Base-by-base conservation (phyloP, 2,888 invertebrate genomes). In the Diarsia rubi region DNA sequence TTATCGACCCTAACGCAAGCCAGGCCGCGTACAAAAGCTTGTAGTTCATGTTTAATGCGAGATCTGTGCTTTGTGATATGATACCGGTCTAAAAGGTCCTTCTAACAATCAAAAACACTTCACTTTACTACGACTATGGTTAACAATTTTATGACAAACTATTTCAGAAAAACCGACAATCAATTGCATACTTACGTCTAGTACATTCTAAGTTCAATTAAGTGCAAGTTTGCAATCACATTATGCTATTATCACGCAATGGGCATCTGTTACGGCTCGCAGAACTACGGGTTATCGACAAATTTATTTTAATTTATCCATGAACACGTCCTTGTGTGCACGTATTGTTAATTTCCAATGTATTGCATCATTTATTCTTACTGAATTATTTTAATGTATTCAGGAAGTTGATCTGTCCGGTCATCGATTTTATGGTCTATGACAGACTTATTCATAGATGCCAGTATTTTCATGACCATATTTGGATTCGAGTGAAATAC, bases 221-320 rank as follows among this genome's bases (percentile, higher is more conserved):
- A 57, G 8, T 0, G 44, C 24, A 45, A 68, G 67, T 62, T 27
- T 75, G 37, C 8, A 16, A 72, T 59, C 44, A 52, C 47, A 73
- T 65, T 75, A 75, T 52, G 14, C 60, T 31, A 49, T 52, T 64
- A 64, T 49, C 21, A 47, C 42, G 16, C 14, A 60, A 64, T 60
- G 37, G 49, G 44, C 49, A 60, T 54, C 72, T 42, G 71, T 69
- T 65, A 66, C 65, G 19, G 12, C 31, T 57, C 37, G 54, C 12
- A 72, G 59, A 63, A 78, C 42, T 63, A 31, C 21, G 31, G n/a
- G 62, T 19, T 45, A 31, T 49, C n/a, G 44, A 42, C 49, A 52
- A 71, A 74, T 69, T 74, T 49, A 75, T 78, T 75, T 75, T 69
- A 78, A 81, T 81, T 71, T 69, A 59, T 71, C 65, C 63, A 44